Evolutionary conservation across 1,140 invertebrate species (phyloP).

Genomic region (Myzus persicae): DNA sequence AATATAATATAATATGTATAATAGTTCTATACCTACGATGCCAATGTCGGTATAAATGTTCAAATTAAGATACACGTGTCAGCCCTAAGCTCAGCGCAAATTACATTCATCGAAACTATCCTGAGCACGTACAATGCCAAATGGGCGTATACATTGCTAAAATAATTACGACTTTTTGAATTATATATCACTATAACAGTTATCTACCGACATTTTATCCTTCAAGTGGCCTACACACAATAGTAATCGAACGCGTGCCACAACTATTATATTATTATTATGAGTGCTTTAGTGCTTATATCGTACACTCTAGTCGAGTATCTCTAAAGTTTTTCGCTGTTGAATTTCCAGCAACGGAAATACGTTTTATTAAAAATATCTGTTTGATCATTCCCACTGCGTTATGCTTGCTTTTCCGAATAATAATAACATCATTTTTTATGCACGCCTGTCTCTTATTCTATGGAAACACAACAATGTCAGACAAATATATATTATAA

Average conservation of each 20-base stretch:
- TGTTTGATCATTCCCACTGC: neutral
- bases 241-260: neutral
- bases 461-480: neutral
- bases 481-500: neutral
- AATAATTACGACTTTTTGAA: constrained; percentile 40
- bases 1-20: neutral
- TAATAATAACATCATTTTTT: neutral
- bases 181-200: constrained; percentile 17
- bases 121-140: neutral
- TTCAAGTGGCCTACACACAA: neutral
- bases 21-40: neutral
- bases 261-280: constrained; percentile 15
- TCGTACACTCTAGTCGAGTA: constrained; percentile 4
- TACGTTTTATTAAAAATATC: neutral
- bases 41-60: constrained; percentile 1
- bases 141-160: neutral
- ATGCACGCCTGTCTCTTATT: neutral
- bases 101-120: constrained; percentile 29
- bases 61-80: constrained; percentile 30
- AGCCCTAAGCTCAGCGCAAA: neutral
- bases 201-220: neutral
- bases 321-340: neutral
- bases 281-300: neutral
- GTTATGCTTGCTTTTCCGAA: neutral
- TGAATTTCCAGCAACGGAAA: neutral